Conservation (phyloP, 2,888 invertebrate species). For the Mythimna pallens region DNA sequence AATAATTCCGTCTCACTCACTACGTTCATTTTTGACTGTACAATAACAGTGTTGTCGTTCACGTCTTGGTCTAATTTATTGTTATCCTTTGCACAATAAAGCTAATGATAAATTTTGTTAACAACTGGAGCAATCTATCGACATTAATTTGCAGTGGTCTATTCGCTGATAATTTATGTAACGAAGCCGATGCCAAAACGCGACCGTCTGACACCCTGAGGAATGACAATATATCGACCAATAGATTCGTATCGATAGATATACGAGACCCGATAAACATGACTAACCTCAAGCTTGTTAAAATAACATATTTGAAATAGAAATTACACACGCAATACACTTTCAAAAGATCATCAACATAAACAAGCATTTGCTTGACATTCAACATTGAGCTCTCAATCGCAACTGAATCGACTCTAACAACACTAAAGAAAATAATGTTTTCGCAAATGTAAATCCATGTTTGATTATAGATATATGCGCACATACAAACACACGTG, state of each 20-base stretch:
- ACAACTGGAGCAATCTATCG: slow-evolving; percentile 69
- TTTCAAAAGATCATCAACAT: slow-evolving; percentile 45
- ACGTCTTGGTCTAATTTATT: slow-evolving; percentile 52
- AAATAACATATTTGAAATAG: slow-evolving; percentile 60
- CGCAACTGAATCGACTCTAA: slow-evolving; percentile 48
- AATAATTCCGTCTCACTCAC: background rate
- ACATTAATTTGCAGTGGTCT: slow-evolving; percentile 62
- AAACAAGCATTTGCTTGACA: slow-evolving; percentile 42
- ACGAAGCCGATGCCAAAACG: slow-evolving; percentile 69
- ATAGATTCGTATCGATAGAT: slow-evolving; percentile 65
- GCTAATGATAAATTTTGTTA: slow-evolving; percentile 67
- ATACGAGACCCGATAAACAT: slow-evolving; percentile 58
- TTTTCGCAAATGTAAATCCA: slow-evolving; percentile 58
- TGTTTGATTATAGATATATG: slow-evolving; percentile 66
- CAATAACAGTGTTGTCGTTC: slow-evolving; percentile 13
- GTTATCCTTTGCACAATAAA: slow-evolving; percentile 45
- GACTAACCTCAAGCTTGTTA: slow-evolving; percentile 46
- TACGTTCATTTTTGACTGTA: slow-evolving; percentile 2
- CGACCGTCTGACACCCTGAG: slow-evolving; percentile 64
- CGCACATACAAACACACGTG: slow-evolving; percentile 68
- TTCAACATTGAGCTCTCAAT: slow-evolving; percentile 39
- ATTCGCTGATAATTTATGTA: slow-evolving; percentile 69
- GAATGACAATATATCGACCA: slow-evolving; percentile 68
- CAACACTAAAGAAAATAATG: slow-evolving; percentile 53
- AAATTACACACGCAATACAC: slow-evolving; percentile 48